Percentiles rank a stretch among this genome's conserved stretches.
Conservation (phyloP, 1,140 invertebrate species). For the Anthonomus grandis region DNA sequence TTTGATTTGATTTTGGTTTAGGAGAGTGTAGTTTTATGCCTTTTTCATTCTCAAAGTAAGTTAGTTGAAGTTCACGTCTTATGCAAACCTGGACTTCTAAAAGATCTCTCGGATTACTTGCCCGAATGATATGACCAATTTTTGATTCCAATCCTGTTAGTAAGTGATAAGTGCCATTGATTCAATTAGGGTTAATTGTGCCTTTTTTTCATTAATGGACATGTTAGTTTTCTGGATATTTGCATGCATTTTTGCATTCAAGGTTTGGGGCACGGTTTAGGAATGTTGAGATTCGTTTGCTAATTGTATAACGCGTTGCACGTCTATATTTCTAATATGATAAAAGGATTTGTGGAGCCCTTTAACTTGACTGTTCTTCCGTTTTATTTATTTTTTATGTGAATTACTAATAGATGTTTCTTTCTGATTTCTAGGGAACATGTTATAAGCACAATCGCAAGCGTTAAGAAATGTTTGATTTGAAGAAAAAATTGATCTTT, state of each 20-base stretch:
- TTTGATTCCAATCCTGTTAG: constrained; percentile 16
- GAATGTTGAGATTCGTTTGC: constrained; percentile 6
- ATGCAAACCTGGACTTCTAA: constrained; percentile 10
- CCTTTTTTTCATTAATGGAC: constrained; percentile 8
- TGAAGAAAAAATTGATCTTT: constrained; percentile 11
- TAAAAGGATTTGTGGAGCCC: constrained; percentile 11
- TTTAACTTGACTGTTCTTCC: constrained; percentile 11
- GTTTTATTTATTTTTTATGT: constrained; percentile 20
- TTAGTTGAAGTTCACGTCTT: constrained; percentile 17
- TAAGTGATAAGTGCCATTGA: constrained; percentile 15
- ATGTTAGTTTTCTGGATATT: constrained; percentile 10
- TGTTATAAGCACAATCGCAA: constrained; percentile 7
- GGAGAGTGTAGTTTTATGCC: neutral
- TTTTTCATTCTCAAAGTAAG: constrained; percentile 21
- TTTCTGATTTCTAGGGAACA: constrained; percentile 8
- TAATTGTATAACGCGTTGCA: constrained; percentile 11
- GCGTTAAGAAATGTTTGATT: constrained; percentile 17
- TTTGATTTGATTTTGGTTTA: neutral
- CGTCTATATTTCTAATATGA: constrained; percentile 13
- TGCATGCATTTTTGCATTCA: constrained; percentile 13
- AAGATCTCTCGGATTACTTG: constrained; percentile 8
- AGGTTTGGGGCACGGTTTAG: constrained; percentile 3
- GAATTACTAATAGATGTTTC: constrained; percentile 13
- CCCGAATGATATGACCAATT: constrained; percentile 15
- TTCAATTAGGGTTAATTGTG: constrained; percentile 5